Evolutionary conservation across 1,140 invertebrate genomes (phyloP), one percentile per base, ranked within the genome.

Genomic region (Heliconius hewitsoni): DNA sequence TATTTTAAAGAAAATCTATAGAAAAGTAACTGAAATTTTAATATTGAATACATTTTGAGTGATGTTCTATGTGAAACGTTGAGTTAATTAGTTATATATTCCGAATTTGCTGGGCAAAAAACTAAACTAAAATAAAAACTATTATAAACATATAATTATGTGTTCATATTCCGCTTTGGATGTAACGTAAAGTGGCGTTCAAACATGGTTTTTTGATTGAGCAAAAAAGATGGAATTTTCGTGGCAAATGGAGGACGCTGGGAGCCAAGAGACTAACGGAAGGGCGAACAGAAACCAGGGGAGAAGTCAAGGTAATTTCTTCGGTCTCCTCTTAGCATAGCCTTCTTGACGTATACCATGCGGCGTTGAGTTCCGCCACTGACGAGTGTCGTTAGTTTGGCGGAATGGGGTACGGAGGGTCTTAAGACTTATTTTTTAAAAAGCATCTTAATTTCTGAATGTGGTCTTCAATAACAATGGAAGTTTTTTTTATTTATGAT

Each of bases 151-250:
- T 27, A 11, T 57, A 77, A 57, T 78, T 78, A 77, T 81, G 80
- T 71, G 50, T 77, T 78, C 79, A 73, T 86, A 86, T 42, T 90
- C 86, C 72, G 84, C 83, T 55, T 77, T 92, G 77, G 91, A 94
- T 74, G 90, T 86, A 23, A 93, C 91, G 80, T 81, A 89, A 81
- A 72, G 50, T 75, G 81, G 71, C 70, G 37, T 70, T 79, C 76
- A 80, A 84, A 79, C 81, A 88, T 88, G 85, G 23, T 79, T 71
- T 84, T 85, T 81, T 79, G 74, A 81, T 79, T 89, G 79, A 82
- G 71, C 39, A 83, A 84, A 93, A 84, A 72, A 72, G 71, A 94
- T 94, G 92, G 92, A 94, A 91, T 94, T 93, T 83, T 82, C 91
- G 76, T 94, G 91, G 92, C 90, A 93, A 82, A 90, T 94, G 84